A percentile compares a stretch with the other conserved stretches of the same genome.
Conservation (phyloP, 2,888 invertebrate species). For the Phragmatobia fuliginosa region DNA sequence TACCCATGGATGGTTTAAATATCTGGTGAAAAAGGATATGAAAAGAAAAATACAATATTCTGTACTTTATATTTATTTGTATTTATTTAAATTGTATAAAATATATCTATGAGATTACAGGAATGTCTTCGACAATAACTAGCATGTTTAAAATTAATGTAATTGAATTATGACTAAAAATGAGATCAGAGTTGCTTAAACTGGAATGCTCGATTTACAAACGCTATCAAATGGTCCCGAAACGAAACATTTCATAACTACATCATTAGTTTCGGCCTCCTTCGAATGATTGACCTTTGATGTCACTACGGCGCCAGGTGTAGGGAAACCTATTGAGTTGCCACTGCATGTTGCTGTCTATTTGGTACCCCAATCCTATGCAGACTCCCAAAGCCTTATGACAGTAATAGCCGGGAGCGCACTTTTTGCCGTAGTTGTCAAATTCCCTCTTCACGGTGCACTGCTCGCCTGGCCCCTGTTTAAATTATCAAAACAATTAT, state of each 20-base stretch:
- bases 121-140: slow-evolving; percentile 2
- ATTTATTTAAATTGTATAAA: neutral
- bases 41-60: neutral
- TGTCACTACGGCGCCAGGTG: slow-evolving; percentile 47
- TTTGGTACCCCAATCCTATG: slow-evolving; percentile 63
- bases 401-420: slow-evolving; percentile 74
- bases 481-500: neutral
- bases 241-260: neutral
- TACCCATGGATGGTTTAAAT: no score
- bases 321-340: slow-evolving; percentile 61
- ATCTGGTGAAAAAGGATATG: neutral
- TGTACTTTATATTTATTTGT: neutral
- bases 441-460: slow-evolving; percentile 74
- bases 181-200: slow-evolving; percentile 18
- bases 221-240: neutral
- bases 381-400: slow-evolving; percentile 67
- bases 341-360: slow-evolving; percentile 61
- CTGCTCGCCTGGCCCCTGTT: slow-evolving; percentile 72
- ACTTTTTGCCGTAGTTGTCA: slow-evolving; percentile 71
- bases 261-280: slow-evolving; percentile 23
- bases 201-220: neutral
- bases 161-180: slow-evolving; percentile 17
- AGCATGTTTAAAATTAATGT: neutral
- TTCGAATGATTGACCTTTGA: slow-evolving; percentile 38
- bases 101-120: neutral